Conservation (phyloP, 2,888 invertebrate genomes). For the Rosalia funebris region DNA sequence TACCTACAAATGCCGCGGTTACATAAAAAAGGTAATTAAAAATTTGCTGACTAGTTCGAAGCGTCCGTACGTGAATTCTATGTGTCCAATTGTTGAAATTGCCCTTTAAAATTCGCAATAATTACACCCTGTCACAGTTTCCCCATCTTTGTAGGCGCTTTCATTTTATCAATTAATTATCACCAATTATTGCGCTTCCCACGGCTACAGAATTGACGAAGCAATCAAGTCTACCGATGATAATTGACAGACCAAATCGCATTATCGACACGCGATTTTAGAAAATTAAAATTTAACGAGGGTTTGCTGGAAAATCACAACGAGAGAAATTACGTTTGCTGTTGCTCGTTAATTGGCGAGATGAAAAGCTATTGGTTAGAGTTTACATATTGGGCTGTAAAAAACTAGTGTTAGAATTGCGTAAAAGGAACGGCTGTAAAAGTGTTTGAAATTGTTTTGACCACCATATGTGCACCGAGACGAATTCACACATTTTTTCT, state of each 20-base stretch:
- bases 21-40: too few species aligned
- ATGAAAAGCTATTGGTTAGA: too few species aligned
- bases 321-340: conserved; percentile 14
- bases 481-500: too few species aligned
- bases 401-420: too few species aligned
- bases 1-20: too few species aligned
- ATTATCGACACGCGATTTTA: conserved; percentile 29
- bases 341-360: conserved; percentile 22
- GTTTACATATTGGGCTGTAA: too few species aligned
- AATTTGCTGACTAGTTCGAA: too few species aligned
- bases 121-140: conserved; percentile 22
- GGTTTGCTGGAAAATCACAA: conserved; percentile 18
- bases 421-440: too few species aligned
- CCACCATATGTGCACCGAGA: too few species aligned
- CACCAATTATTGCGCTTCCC: conserved; percentile 30
- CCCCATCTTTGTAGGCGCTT: conserved; percentile 18
- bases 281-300: conserved; percentile 31
- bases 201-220: conserved; percentile 27
- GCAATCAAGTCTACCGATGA: conserved; percentile 28
- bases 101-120: conserved; percentile 12
- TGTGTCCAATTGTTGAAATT: background rate
- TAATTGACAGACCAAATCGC: conserved; percentile 31
- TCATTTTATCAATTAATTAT: conserved; percentile 32
- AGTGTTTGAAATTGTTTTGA: too few species aligned
- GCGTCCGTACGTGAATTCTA: background rate